A percentile compares a stretch with the other conserved stretches of the same genome.
Conservation (phyloP, 2,113 vertebrate genomes). For the Delphinapterus leucas region DNA sequence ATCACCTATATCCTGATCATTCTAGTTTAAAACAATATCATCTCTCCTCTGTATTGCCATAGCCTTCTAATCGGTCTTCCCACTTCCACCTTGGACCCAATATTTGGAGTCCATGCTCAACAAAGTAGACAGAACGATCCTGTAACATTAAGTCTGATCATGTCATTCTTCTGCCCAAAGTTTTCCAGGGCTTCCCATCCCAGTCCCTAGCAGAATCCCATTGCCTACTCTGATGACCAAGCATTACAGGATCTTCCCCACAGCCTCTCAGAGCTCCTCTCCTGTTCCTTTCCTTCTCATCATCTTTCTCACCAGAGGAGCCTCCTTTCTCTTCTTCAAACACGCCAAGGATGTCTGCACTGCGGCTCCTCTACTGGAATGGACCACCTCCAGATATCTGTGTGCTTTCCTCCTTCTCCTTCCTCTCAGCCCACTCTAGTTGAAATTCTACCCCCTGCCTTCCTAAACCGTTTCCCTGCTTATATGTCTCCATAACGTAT, state of each 20-base stretch:
- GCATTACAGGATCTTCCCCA: rapidly evolving
- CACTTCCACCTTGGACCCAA: not conserved
- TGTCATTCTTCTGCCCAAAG: not conserved
- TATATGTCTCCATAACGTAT: not conserved
- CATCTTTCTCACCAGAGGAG: not conserved
- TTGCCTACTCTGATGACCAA: not conserved
- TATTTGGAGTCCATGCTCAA: not conserved
- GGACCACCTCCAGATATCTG: too few species aligned
- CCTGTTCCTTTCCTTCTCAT: not conserved
- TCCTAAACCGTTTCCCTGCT: not conserved
- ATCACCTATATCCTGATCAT: too few species aligned
- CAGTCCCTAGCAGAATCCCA: not conserved
- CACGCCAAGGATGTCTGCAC: not conserved
- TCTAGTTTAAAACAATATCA: not conserved
- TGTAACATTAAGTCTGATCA: too few species aligned
- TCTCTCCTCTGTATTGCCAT: not conserved
- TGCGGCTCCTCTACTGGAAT: not conserved
- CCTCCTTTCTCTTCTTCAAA: not conserved
- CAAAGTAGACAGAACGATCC: not conserved
- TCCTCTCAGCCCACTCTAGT: not conserved
- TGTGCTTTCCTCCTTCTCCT: not conserved
- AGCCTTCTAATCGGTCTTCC: not conserved
- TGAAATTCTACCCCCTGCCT: not conserved
- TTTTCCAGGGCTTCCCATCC: not conserved
- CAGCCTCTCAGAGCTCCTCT: not conserved